Base-by-base conservation (phyloP, 2,113 vertebrate genomes). In the Chaetorhynchus papuensis region DNA sequence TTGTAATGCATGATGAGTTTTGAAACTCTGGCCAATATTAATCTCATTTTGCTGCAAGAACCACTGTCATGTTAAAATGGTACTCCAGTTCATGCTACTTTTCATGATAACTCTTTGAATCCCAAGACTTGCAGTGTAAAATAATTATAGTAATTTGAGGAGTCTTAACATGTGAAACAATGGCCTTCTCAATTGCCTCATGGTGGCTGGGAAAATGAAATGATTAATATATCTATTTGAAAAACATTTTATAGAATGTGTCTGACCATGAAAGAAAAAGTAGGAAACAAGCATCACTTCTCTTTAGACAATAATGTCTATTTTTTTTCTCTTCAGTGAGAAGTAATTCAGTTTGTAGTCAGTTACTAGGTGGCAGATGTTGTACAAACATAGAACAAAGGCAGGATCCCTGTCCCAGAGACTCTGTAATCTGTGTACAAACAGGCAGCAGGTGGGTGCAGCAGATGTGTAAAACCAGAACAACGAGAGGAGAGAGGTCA, bases 351-450 rank as follows among this genome's bases (percentile, higher is more conserved):
- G 41, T 78, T 75, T 90, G 39, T 70, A 83, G 76, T 66, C n/a
- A 41, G 39, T 53, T 96, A 53, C 54, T 79, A 61, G 83, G 27
- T 89, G 60, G 60, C 91, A 95, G 87, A 84, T 92, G 89, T 44
- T 90, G 39, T 64, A 52, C 77, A 82, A 70, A 75, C 60, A 26
- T 3, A 82, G 64, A 82, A 79, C 33, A 82, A 89, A 96, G 72
- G 80, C 7, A 26, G 12, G 41, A 68, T 87, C 65, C 27, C 66
- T 79, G 56, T 91, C 61, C 69, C 41, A 64, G 53, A 44, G 87
- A 79, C 15, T 69, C 82, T 9, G 16, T 94, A 87, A 91, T 93
- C 77, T 91, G 26, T 76, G n/a, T 92, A 57, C 87, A 80, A 96
- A 65, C 53, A 86, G 49, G 49, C 57, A 83, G 91, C 70, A 92